These are phyloP conservation scores for Notarius quadriscutis DNA, from an alignment of 2,113 vertebrate genomes.

Conservation along the genomic window DNA sequence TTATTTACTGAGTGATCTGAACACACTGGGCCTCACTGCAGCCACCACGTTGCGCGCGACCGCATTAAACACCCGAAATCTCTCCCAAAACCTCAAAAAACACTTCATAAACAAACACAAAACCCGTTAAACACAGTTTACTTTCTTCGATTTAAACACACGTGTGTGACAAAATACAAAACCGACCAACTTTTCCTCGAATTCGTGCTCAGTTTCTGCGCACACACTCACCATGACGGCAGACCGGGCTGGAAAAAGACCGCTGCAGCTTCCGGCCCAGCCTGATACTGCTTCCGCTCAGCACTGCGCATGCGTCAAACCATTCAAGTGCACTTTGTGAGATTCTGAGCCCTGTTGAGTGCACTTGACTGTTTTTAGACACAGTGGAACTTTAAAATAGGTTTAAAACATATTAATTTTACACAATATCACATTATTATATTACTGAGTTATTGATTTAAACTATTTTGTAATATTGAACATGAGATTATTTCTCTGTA, in stretches of 20 bases:
- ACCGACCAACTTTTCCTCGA: neutral
- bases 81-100: neutral
- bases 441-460: no score
- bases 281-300: conserved; percentile 61
- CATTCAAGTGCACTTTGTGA: neutral
- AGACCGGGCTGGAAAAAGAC: conserved; percentile 72
- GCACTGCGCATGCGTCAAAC: conserved; percentile 56
- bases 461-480: no score
- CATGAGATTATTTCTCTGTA: no score
- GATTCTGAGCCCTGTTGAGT: no score
- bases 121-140: neutral
- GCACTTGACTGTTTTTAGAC: no score
- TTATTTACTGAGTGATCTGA: neutral
- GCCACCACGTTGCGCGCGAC: conserved; percentile 4
- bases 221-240: conserved; percentile 76
- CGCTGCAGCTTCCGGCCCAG: conserved; percentile 58
- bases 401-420: no score
- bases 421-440: no score
- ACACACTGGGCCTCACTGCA: neutral
- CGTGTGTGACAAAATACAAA: no score
- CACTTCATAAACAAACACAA: neutral
- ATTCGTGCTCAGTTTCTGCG: neutral
- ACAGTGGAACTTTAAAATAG: no score
- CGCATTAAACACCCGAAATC: neutral
- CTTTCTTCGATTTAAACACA: no score